These are phyloP conservation scores for Stictocephala bisonia DNA, from an alignment of 2,888 invertebrate genomes.

Conservation along the genomic window DNA sequence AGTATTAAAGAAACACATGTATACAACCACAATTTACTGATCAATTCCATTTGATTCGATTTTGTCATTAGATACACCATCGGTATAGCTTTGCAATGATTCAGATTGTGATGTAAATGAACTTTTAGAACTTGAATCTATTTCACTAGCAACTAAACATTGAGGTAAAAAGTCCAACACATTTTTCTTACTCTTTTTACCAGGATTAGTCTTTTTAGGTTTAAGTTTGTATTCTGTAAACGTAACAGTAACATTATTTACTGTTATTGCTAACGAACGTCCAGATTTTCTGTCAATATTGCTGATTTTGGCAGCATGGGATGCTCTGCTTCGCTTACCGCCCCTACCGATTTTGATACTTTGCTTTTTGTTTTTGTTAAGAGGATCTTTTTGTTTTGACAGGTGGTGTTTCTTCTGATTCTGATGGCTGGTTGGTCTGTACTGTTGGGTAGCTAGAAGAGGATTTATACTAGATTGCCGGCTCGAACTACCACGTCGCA, in stretches of 20 bases:
- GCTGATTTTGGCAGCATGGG: constrained; percentile 28
- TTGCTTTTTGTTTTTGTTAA: constrained; percentile 12
- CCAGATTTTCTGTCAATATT: constrained; percentile 27
- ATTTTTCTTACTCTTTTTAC: constrained; percentile 15
- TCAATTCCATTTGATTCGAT: constrained; percentile 26
- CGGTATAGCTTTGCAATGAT: constrained; percentile 26
- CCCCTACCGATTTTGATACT: constrained; percentile 6
- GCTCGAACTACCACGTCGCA: constrained; percentile 26
- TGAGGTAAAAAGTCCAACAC: constrained; percentile 14
- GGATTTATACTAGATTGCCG: constrained; percentile 29
- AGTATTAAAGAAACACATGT: background rate
- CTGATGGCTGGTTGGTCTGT: constrained; percentile 13
- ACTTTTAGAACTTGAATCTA: constrained; percentile 34
- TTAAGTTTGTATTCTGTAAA: constrained; percentile 34
- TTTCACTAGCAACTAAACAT: constrained; percentile 36
- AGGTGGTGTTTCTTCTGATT: constrained; percentile 34
- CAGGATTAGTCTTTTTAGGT: constrained; percentile 26
- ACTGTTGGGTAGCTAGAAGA: constrained; percentile 19
- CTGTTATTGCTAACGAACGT: constrained; percentile 34
- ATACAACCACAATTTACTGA: background rate
- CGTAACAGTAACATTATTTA: constrained; percentile 28
- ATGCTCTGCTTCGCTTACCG: constrained; percentile 9
- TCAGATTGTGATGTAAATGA: constrained; percentile 31
- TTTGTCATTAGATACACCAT: constrained; percentile 27
- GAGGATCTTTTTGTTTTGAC: constrained; percentile 10